These are phyloP conservation scores for Aphidius ervi DNA, from an alignment of 1,140 invertebrate genomes.

Conservation along the genomic window DNA sequence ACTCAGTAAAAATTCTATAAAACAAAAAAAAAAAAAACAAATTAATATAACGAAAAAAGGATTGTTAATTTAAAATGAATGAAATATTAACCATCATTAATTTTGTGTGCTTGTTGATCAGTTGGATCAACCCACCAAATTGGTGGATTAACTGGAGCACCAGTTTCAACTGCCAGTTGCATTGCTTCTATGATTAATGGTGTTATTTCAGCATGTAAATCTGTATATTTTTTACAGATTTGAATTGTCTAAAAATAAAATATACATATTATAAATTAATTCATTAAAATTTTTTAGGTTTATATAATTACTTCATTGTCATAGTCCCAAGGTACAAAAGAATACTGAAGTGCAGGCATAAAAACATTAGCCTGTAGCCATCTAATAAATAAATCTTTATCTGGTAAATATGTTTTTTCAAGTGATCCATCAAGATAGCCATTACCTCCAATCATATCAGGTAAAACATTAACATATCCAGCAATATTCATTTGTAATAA, in stretches of 20 bases:
- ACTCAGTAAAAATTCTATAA: conserved; percentile 78
- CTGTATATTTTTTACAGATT: conserved; percentile 64
- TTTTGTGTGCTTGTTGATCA: conserved; percentile 60
- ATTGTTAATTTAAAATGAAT: conserved; percentile 5
- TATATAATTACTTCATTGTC: conserved; percentile 57
- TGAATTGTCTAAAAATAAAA: conserved; percentile 53
- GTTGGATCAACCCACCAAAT: conserved; percentile 86
- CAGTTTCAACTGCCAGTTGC: conserved; percentile 57
- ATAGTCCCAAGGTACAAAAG: conserved; percentile 83
- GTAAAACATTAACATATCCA: conserved; percentile 81
- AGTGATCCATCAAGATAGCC: conserved; percentile 60
- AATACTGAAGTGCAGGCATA: conserved; percentile 85
- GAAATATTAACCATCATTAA: conserved; percentile 54
- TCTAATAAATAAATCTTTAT: conserved; percentile 80
- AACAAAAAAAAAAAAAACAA: conserved; percentile 24
- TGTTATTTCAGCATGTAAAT: conserved; percentile 66
- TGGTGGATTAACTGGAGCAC: conserved; percentile 77
- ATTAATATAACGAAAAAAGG: conserved; percentile 5
- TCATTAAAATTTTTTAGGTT: conserved; percentile 1
- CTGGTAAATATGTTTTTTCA: conserved; percentile 49
- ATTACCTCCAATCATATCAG: conserved; percentile 92
- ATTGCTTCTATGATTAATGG: conserved; percentile 62
- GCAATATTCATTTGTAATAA: conserved; percentile 75
- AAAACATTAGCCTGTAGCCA: conserved; percentile 87
- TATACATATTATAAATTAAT: conserved; percentile 7